phyloP scores from a whole-genome alignment of 2,797 vertebrate genomes.

The Nyctalus aviator region DNA sequence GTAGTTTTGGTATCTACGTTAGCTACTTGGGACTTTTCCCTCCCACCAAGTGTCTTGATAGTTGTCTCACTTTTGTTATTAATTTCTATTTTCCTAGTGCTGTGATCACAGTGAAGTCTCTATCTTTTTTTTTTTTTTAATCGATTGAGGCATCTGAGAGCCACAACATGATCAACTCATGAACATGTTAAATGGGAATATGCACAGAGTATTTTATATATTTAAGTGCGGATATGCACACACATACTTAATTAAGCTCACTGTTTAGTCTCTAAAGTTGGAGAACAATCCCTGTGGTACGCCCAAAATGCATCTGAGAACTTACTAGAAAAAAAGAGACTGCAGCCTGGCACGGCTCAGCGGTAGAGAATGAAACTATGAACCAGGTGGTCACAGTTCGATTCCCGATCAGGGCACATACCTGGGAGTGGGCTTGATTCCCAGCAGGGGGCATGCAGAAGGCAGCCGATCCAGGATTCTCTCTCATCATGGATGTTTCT shows the following conservation, averaged over 20 bases:
- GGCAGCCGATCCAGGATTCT: too few species aligned
- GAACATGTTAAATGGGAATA: background rate
- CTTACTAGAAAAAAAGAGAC: background rate
- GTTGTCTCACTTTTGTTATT: background rate
- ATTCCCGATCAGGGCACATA: too few species aligned
- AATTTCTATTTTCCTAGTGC: background rate
- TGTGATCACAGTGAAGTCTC: background rate
- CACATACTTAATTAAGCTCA: background rate
- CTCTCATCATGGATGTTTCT: too few species aligned
- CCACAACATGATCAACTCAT: background rate
- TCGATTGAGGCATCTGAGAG: background rate
- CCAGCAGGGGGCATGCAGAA: rapidly evolving
- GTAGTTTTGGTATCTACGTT: background rate
- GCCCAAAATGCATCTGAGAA: background rate
- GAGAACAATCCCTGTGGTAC: background rate
- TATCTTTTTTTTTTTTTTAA: too few species aligned
- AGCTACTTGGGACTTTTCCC: background rate
- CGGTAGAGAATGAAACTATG: too few species aligned
- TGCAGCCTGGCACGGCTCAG: too few species aligned
- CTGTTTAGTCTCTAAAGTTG: background rate
- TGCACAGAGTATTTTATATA: background rate
- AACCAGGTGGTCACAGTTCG: too few species aligned
- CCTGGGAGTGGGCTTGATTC: rapidly evolving
- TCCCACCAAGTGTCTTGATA: background rate
- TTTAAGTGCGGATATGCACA: background rate